Conservation (phyloP, 2,797 vertebrate genomes). For the Lutjanus campechanus region DNA sequence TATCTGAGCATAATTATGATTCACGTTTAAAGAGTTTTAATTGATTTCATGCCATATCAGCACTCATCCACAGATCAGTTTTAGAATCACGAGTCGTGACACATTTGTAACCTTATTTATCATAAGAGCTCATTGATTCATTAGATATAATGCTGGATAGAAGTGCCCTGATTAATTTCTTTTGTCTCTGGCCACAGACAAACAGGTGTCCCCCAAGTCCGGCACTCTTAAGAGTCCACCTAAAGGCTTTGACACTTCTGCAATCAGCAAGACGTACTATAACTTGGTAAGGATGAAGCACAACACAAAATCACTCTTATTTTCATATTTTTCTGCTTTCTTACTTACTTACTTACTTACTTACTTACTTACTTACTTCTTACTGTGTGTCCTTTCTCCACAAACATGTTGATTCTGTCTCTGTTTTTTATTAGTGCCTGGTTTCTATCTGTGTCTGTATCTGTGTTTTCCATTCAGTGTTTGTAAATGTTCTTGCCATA, state of each 20-base stretch:
- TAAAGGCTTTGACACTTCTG: slow-evolving; percentile 94
- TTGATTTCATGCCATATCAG: background rate
- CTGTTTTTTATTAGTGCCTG: background rate
- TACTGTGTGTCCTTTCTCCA: background rate
- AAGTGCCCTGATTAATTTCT: background rate
- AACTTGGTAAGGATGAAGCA: slow-evolving; percentile 90
- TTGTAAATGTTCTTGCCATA: background rate
- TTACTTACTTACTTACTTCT: no score
- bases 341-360: no score
- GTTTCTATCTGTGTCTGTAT: background rate
- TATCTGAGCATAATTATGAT: background rate
- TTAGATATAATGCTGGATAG: background rate
- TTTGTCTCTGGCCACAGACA: slow-evolving; percentile 85
- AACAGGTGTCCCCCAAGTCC: slow-evolving; percentile 97
- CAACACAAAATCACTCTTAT: background rate
- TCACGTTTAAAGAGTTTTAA: background rate
- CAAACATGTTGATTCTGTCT: background rate
- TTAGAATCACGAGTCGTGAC: background rate
- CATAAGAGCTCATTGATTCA: background rate
- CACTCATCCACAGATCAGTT: background rate
- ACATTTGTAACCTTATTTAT: background rate
- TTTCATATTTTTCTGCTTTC: background rate
- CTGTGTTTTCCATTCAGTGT: background rate
- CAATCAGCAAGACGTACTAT: slow-evolving; percentile 98
- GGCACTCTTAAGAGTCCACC: slow-evolving; percentile 95